Conservation (phyloP, 2,888 invertebrate species). For the Oscheius onirici region DNA sequence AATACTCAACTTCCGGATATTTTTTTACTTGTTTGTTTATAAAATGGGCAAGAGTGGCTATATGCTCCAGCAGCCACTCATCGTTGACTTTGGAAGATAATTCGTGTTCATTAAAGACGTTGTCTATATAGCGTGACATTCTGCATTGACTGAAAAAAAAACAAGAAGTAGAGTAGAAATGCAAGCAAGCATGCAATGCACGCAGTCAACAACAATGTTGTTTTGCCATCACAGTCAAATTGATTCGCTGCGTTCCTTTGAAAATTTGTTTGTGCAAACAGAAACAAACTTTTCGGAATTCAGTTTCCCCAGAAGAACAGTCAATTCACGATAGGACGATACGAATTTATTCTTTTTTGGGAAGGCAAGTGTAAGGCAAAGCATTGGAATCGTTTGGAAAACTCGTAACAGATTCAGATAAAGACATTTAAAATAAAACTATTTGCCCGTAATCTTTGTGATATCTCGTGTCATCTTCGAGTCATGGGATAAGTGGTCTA, state of each 20-base stretch:
- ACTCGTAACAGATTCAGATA: too few species aligned
- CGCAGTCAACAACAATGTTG: too few species aligned
- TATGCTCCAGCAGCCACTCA: not conserved
- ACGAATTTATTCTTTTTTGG: too few species aligned
- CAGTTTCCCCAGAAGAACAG: too few species aligned
- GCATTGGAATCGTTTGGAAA: too few species aligned
- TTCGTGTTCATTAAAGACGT: not conserved
- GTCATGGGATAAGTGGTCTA: not conserved
- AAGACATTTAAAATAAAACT: too few species aligned
- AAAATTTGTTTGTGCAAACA: not conserved
- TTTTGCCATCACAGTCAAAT: not conserved
- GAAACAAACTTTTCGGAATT: too few species aligned
- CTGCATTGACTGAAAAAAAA: not conserved
- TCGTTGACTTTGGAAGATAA: not conserved
- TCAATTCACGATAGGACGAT: too few species aligned
- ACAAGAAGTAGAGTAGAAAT: not conserved
- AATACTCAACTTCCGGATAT: not conserved
- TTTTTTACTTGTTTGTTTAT: not conserved
- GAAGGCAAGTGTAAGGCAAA: too few species aligned
- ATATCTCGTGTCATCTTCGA: not conserved
- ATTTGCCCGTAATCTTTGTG: too few species aligned
- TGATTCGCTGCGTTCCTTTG: not conserved
- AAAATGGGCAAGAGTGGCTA: not conserved
- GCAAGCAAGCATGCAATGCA: not conserved
- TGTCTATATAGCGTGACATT: conserved; percentile 16